Evolutionary conservation across 2,113 vertebrate genomes (phyloP).

Genomic region (Dipodomys spectabilis): DNA sequence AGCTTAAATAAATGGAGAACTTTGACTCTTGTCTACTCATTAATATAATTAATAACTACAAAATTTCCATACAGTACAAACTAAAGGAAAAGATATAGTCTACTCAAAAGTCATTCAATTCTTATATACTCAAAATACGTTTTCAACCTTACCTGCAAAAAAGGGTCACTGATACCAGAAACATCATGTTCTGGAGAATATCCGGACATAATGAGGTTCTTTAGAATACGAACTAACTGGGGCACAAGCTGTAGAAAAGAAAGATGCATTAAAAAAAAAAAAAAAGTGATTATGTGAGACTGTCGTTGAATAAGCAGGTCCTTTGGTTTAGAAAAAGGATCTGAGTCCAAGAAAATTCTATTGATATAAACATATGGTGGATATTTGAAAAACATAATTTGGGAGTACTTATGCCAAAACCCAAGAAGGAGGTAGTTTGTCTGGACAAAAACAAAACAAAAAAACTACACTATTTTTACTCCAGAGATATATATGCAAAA

Average conservation of each 20-base stretch:
- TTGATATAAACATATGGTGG: slow-evolving; percentile 21
- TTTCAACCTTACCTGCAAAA: slow-evolving; percentile 94
- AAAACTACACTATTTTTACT: neutral
- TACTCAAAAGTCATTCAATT: neutral
- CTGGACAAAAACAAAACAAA: slow-evolving; percentile 60
- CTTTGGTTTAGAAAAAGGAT: slow-evolving; percentile 58
- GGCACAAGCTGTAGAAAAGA: slow-evolving; percentile 95
- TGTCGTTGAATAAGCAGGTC: slow-evolving; percentile 49
- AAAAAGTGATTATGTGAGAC: slow-evolving; percentile 52
- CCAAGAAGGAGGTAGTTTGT: slow-evolving; percentile 40
- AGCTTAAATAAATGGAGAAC: slow-evolving; percentile 13
- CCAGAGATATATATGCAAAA: slow-evolving; percentile 43
- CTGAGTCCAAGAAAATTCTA: slow-evolving; percentile 65
- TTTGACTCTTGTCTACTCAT: neutral
- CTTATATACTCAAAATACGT: neutral
- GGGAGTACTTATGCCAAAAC: slow-evolving; percentile 24
- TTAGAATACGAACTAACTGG: slow-evolving; percentile 99
- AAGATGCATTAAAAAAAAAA: slow-evolving; percentile 74
- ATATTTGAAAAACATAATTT: slow-evolving; percentile 36
- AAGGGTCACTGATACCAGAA: slow-evolving; percentile 99
- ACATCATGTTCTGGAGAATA: slow-evolving; percentile 99
- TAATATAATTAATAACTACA: slow-evolving; percentile 40
- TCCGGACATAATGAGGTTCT: slow-evolving; percentile 99
- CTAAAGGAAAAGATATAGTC: slow-evolving; percentile 7
- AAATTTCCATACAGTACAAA: slow-evolving; percentile 18